Evolutionary conservation across 2,888 invertebrate genomes (phyloP).

Genomic region (Acanthosoma haemorrhoidale): DNA sequence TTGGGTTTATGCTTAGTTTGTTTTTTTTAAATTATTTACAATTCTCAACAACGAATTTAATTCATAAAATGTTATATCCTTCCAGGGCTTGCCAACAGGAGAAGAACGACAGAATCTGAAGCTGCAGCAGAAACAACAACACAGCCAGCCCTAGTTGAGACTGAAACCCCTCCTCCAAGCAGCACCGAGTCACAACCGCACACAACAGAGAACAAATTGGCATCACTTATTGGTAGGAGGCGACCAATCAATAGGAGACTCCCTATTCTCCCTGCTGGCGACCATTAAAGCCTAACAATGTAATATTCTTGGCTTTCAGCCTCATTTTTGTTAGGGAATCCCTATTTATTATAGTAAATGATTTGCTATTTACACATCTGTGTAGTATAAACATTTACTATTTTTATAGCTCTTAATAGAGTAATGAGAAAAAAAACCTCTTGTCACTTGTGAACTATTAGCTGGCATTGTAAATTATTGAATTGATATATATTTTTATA

Average conservation of each 20-base stretch:
- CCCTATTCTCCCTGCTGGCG: conserved; percentile 8
- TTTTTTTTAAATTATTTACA: too few species aligned
- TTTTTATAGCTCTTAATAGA: background rate
- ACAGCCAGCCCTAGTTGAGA: background rate
- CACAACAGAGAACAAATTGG: conserved; percentile 34
- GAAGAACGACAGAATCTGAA: conserved; percentile 18
- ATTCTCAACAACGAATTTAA: too few species aligned
- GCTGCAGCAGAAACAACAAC: conserved; percentile 10
- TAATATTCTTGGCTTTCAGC: background rate
- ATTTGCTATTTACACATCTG: background rate
- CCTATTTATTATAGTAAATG: conserved; percentile 2
- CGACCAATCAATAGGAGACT: conserved; percentile 25
- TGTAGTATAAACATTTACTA: background rate
- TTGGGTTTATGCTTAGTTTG: too few species aligned
- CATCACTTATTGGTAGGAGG: conserved; percentile 34
- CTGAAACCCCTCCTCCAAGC: conserved; percentile 20
- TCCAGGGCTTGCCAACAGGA: conserved; percentile 15
- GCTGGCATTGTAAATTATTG: background rate
- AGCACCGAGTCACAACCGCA: conserved; percentile 7
- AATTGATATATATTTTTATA: too few species aligned
- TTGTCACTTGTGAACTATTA: background rate
- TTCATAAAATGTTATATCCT: too few species aligned
- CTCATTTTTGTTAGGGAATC: background rate
- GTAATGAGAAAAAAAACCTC: background rate
- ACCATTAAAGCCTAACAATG: conserved; percentile 11